These are phyloP conservation scores for Peromyscus attwateri DNA, from an alignment of 2,797 vertebrate genomes.

Conservation along the genomic window DNA sequence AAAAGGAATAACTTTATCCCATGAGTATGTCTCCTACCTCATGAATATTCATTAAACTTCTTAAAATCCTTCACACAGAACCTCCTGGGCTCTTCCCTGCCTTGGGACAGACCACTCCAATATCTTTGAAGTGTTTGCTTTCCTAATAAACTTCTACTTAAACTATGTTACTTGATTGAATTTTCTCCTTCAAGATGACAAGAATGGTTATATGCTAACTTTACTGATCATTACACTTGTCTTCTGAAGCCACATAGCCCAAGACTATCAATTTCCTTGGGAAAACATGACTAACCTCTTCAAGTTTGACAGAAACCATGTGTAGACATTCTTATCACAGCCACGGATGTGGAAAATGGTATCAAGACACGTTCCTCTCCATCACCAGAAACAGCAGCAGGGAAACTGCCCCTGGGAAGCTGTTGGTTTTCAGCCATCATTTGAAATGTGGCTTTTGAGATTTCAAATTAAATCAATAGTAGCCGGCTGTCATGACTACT, in stretches of 20 bases:
- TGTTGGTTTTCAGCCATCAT: neutral
- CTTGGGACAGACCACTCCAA: neutral
- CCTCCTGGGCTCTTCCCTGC: neutral
- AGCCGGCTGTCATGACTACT: neutral
- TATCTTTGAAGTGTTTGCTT: neutral
- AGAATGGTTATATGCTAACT: neutral
- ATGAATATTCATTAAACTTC: neutral
- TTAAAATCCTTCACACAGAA: neutral
- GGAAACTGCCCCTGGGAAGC: neutral
- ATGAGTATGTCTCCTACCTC: neutral
- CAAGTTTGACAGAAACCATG: neutral
- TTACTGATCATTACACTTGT: neutral
- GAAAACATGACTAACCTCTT: neutral
- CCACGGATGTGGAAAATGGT: neutral
- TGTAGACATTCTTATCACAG: neutral
- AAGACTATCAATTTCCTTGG: neutral
- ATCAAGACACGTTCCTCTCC: neutral
- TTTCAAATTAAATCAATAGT: constrained; percentile 12
- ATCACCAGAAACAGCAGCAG: neutral
- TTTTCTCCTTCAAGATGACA: neutral
- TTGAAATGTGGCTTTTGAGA: constrained; percentile 17
- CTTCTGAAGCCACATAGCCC: neutral
- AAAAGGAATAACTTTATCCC: neutral
- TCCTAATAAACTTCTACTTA: neutral
- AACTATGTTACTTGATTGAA: neutral